These are phyloP conservation scores for Felis chaus DNA, from an alignment of 2,113 vertebrate genomes.

Conservation along the genomic window DNA sequence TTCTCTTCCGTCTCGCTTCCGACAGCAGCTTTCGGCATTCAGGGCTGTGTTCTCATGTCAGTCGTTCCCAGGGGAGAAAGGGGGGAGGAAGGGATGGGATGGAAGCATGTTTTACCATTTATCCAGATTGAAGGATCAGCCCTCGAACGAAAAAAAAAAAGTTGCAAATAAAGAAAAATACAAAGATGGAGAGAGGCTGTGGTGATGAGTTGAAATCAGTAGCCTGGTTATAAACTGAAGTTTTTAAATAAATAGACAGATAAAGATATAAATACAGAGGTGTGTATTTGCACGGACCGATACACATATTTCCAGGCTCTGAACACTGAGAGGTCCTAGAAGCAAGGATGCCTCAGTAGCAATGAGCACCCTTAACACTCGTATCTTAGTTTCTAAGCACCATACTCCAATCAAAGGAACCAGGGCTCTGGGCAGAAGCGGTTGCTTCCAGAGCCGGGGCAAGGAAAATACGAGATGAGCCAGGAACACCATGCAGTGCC, in stretches of 20 bases:
- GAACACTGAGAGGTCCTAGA: background rate
- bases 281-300: background rate
- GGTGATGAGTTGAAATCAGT: background rate
- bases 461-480: background rate
- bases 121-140: background rate
- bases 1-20: background rate
- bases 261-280: background rate
- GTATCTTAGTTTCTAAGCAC: constrained; percentile 44
- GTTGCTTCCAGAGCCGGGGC: background rate
- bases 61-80: background rate
- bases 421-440: background rate
- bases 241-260: background rate
- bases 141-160: background rate
- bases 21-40: background rate
- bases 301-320: background rate
- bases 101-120: background rate
- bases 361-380: background rate
- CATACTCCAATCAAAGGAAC: background rate
- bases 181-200: background rate
- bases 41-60: background rate
- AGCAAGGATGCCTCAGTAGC: background rate
- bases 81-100: background rate
- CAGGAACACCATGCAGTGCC: background rate
- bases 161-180: background rate
- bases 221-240: background rate